Conservation (phyloP, 2,888 invertebrate species). For the Pinctada fucata region DNA sequence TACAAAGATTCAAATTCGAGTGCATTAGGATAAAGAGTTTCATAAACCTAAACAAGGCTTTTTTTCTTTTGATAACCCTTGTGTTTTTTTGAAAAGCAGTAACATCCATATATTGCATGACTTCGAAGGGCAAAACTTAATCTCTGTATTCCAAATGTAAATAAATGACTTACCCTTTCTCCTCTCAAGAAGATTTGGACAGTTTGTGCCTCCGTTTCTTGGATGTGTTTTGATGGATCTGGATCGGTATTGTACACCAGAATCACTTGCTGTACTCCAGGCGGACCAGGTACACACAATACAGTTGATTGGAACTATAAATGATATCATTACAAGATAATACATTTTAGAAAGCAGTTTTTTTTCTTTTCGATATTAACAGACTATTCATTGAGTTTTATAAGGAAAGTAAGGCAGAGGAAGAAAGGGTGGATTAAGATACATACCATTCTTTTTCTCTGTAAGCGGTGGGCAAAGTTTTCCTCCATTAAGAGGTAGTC, state of each 20-base stretch:
- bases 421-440: too few relatives aligned
- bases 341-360: neutral
- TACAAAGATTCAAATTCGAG: too few relatives aligned
- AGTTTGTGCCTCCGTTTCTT: neutral
- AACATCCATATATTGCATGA: too few relatives aligned
- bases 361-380: neutral
- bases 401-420: neutral
- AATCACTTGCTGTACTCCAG: slow-evolving; percentile 3
- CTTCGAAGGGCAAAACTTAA: too few relatives aligned
- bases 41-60: too few relatives aligned
- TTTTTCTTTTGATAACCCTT: too few relatives aligned
- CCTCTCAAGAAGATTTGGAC: slow-evolving; percentile 9
- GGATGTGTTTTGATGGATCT: slow-evolving; percentile 6
- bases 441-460: slow-evolving; percentile 13
- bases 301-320: slow-evolving; percentile 27
- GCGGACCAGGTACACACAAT: slow-evolving; percentile 8
- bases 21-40: too few relatives aligned
- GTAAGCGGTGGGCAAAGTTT: slow-evolving; percentile 21
- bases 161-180: slow-evolving; percentile 1
- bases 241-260: neutral
- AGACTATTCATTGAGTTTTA: neutral
- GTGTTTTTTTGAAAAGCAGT: too few relatives aligned
- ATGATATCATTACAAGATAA: neutral
- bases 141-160: too few relatives aligned
- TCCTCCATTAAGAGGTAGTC: slow-evolving; percentile 12